These are phyloP conservation scores for Papilio polytes DNA, from an alignment of 1,140 invertebrate genomes.

Conservation along the genomic window DNA sequence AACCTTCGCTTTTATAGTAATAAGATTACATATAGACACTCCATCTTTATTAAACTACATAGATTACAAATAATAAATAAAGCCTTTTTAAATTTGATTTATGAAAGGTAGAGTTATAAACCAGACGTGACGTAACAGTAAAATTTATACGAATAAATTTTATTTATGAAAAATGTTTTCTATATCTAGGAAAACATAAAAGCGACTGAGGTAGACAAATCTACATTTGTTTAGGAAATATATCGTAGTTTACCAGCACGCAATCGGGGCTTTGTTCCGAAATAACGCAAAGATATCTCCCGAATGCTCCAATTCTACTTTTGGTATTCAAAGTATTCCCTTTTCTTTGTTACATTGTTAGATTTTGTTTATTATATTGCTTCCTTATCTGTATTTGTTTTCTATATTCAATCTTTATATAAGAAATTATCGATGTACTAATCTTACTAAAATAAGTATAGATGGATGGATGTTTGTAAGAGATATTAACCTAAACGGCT, in stretches of 20 bases:
- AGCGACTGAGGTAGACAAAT: conserved; percentile 14
- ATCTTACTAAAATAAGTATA: too few relatives aligned
- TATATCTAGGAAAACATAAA: not conserved
- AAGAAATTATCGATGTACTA: too few relatives aligned
- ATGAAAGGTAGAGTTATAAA: too few relatives aligned
- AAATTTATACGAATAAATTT: not conserved
- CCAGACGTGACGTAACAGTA: too few relatives aligned
- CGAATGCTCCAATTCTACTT: not conserved
- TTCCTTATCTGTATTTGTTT: not conserved
- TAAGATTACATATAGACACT: too few relatives aligned
- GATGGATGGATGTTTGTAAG: too few relatives aligned
- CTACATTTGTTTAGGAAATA: conserved; percentile 16
- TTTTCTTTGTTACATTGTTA: too few relatives aligned
- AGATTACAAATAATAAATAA: too few relatives aligned
- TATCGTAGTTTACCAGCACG: conserved; percentile 1
- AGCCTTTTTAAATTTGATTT: too few relatives aligned
- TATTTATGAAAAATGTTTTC: not conserved
- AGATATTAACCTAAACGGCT: too few relatives aligned
- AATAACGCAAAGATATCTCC: not conserved
- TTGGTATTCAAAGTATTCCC: not conserved
- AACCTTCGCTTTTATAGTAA: too few relatives aligned
- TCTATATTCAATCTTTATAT: not conserved
- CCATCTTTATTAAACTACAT: too few relatives aligned
- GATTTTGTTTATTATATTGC: not conserved
- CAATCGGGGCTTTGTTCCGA: not conserved